Evolutionary conservation across 2,888 invertebrate genomes (phyloP).

Genomic region (Oxystoma pomonae): DNA sequence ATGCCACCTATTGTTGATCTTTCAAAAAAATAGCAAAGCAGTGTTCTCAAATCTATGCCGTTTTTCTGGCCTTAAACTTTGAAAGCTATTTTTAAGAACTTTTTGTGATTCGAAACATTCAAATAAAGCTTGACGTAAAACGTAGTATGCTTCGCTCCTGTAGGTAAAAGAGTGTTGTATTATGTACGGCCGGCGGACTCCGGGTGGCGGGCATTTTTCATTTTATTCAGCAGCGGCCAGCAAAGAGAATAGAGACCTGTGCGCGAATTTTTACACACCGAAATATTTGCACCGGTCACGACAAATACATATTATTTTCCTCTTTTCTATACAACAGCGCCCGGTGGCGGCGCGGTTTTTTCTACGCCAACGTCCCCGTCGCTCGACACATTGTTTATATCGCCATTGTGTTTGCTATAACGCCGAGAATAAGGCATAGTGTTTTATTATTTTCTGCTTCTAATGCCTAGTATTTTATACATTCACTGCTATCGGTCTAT

Average conservation of each 20-base stretch:
- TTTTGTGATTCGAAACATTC: too few species aligned
- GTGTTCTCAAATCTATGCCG: too few species aligned
- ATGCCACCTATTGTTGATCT: too few species aligned
- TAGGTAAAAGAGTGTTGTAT: background rate
- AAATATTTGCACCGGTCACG: slow-evolving; percentile 25
- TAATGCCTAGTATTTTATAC: background rate
- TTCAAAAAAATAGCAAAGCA: too few species aligned
- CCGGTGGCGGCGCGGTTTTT: background rate
- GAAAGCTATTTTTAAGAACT: too few species aligned
- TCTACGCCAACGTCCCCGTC: background rate
- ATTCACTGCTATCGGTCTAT: background rate
- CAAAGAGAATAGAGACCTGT: background rate
- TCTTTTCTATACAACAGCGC: slow-evolving; percentile 5
- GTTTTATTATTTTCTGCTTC: background rate
- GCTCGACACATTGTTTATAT: background rate
- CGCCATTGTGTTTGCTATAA: background rate
- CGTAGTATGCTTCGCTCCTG: background rate
- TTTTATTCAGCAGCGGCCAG: background rate
- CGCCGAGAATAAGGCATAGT: background rate
- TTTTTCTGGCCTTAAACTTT: too few species aligned
- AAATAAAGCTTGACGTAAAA: too few species aligned
- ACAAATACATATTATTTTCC: slow-evolving; percentile 24
- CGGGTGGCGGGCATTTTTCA: background rate
- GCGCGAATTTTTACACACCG: slow-evolving; percentile 26
- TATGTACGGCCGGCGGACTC: background rate